A percentile compares a stretch with the other conserved stretches of the same genome.
phyloP scores from a whole-genome alignment of 1,140 invertebrate genomes.

The Brachionus calyciflorus region DNA sequence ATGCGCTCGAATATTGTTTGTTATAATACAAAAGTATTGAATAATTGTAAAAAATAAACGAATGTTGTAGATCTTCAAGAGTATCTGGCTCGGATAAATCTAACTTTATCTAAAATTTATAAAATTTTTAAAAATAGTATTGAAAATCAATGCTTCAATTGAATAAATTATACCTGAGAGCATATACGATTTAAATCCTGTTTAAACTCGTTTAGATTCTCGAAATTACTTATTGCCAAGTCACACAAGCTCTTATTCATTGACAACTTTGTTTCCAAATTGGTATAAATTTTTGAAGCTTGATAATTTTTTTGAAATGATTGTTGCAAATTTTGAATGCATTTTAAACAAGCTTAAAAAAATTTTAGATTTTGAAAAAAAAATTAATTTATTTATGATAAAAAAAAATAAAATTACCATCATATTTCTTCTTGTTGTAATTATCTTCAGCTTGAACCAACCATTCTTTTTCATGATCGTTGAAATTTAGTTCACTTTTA shows the following conservation, averaged over 20 bases:
- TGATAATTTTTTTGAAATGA: conserved; percentile 39
- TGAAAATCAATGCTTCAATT: not conserved
- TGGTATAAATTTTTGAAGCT: conserved; percentile 10
- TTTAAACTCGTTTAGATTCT: not conserved
- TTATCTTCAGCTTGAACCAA: conserved; percentile 6
- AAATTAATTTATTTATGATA: not conserved
- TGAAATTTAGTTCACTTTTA: conserved; percentile 1
- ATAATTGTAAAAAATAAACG: conserved; percentile 74
- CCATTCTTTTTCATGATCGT: conserved; percentile 41
- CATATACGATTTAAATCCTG: not conserved
- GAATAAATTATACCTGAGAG: conserved; percentile 5
- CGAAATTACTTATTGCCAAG: not conserved
- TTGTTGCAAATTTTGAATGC: conserved; percentile 7
- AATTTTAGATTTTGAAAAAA: not conserved
- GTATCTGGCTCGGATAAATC: conserved; percentile 61
- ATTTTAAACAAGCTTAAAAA: conserved; percentile 11
- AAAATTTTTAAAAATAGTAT: conserved; percentile 20
- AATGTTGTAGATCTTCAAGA: conserved; percentile 69
- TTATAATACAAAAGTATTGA: conserved; percentile 77
- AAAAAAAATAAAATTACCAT: not conserved
- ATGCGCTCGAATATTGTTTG: conserved; percentile 72
- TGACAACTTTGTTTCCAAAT: conserved; percentile 26
- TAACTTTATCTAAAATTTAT: conserved; percentile 56
- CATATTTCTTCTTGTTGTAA: not conserved
- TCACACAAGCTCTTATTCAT: conserved; percentile 48